These are phyloP conservation scores for Phataginus tricuspis DNA, from an alignment of 2,797 vertebrate genomes.

Conservation along the genomic window DNA sequence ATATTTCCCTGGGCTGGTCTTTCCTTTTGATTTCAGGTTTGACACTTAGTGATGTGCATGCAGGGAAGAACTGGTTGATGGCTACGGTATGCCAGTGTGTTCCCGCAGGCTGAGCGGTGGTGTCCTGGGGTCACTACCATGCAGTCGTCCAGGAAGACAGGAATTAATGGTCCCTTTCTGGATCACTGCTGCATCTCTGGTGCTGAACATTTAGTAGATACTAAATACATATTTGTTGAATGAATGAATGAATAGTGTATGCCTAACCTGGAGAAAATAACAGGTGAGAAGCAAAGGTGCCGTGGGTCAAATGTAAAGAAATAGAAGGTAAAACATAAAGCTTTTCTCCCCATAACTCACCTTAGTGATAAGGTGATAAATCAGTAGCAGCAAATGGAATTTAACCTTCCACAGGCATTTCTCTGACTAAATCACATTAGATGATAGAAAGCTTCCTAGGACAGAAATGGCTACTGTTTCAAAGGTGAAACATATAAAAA, in stretches of 20 bases:
- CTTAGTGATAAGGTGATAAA: neutral
- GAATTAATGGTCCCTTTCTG: neutral
- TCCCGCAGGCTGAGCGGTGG: neutral
- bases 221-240: neutral
- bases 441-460: neutral
- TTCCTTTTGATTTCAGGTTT: neutral
- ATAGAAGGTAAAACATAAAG: neutral
- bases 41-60: neutral
- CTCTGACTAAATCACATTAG: neutral
- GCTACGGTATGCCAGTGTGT: neutral
- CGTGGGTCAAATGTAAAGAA: neutral
- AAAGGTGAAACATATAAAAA: neutral
- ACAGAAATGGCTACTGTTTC: neutral
- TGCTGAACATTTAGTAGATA: neutral
- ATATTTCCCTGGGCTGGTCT: neutral
- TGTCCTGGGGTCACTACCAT: accelerated
- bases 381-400: neutral
- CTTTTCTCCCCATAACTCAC: neutral
- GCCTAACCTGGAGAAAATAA: neutral
- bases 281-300: neutral
- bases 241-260: neutral
- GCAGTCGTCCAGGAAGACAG: neutral
- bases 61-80: neutral
- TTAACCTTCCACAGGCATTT: neutral
- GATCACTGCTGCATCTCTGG: neutral